These are phyloP conservation scores for Montifringilla adamsi DNA, from an alignment of 2,113 vertebrate genomes.

Conservation along the genomic window DNA sequence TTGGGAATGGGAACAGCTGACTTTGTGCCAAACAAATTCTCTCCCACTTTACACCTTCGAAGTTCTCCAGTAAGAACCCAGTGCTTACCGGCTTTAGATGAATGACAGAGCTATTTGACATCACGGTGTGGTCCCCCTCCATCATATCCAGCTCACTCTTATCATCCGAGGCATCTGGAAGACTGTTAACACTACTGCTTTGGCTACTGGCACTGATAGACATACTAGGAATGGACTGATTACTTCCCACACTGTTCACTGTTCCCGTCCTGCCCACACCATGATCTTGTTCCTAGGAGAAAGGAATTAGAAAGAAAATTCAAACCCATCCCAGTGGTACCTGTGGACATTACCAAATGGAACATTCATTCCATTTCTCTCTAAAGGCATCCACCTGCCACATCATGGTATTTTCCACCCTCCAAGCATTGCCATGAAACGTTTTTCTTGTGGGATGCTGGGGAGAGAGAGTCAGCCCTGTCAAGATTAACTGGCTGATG, in stretches of 20 bases:
- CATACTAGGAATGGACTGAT: slow-evolving; percentile 99
- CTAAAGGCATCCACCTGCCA: slow-evolving; percentile 12
- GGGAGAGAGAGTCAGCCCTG: neutral
- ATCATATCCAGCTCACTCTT: slow-evolving; percentile 94
- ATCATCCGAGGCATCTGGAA: slow-evolving; percentile 92
- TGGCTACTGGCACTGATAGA: slow-evolving; percentile 99
- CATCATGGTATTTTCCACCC: neutral
- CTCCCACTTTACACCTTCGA: neutral
- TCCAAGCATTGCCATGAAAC: slow-evolving; percentile 24
- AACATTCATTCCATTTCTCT: neutral
- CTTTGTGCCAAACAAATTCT: neutral
- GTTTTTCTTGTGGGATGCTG: neutral
- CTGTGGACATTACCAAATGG: neutral
- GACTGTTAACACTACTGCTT: slow-evolving; percentile 98
- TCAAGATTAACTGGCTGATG: slow-evolving; percentile 52
- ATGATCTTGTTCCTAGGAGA: slow-evolving; percentile 87
- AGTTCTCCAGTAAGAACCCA: neutral
- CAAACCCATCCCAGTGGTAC: neutral
- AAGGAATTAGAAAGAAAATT: slow-evolving; percentile 12
- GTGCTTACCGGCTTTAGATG: slow-evolving; percentile 89
- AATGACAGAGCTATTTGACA: slow-evolving; percentile 97
- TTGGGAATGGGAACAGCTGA: neutral
- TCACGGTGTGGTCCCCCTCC: slow-evolving; percentile 95
- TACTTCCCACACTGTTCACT: slow-evolving; percentile 98
- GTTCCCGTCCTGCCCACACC: slow-evolving; percentile 90